These are phyloP conservation scores for Candoia aspera DNA, from an alignment of 2,113 vertebrate genomes.

Conservation along the genomic window DNA sequence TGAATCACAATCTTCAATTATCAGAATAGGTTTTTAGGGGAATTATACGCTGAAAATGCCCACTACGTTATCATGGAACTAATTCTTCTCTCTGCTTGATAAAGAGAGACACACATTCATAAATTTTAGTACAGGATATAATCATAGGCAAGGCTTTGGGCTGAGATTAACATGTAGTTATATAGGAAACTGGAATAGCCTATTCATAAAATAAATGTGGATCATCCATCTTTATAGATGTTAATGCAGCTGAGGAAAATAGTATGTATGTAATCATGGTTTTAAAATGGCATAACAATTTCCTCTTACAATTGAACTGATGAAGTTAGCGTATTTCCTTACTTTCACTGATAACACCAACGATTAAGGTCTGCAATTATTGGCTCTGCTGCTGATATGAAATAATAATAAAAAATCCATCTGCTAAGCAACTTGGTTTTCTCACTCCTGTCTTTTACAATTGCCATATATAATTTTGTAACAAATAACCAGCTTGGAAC, in stretches of 20 bases:
- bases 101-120: constrained; percentile 16
- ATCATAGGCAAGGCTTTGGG: constrained; percentile 34
- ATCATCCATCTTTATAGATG: neutral
- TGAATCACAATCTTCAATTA: neutral
- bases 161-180: constrained; percentile 30
- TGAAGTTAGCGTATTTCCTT: constrained; percentile 41
- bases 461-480: constrained; percentile 61
- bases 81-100: constrained; percentile 1
- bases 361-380: constrained; percentile 43
- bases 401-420: constrained; percentile 30
- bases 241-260: constrained; percentile 15
- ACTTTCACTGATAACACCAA: constrained; percentile 29
- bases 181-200: constrained; percentile 28
- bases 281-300: neutral
- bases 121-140: constrained; percentile 22
- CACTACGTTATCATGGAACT: constrained; percentile 22
- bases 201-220: constrained; percentile 2
- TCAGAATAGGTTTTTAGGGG: constrained; percentile 2
- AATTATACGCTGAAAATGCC: constrained; percentile 37
- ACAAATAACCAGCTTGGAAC: constrained; percentile 32
- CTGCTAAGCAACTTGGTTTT: constrained; percentile 52
- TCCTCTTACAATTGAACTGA: neutral
- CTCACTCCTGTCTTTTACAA: constrained; percentile 24
- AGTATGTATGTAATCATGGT: neutral
- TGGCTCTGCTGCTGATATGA: neutral